Percentiles rank a stretch among this genome's conserved stretches.
These are phyloP conservation scores for Campylomormyrus tamandua DNA, from an alignment of 2,113 vertebrate species.

Conservation along the genomic window DNA sequence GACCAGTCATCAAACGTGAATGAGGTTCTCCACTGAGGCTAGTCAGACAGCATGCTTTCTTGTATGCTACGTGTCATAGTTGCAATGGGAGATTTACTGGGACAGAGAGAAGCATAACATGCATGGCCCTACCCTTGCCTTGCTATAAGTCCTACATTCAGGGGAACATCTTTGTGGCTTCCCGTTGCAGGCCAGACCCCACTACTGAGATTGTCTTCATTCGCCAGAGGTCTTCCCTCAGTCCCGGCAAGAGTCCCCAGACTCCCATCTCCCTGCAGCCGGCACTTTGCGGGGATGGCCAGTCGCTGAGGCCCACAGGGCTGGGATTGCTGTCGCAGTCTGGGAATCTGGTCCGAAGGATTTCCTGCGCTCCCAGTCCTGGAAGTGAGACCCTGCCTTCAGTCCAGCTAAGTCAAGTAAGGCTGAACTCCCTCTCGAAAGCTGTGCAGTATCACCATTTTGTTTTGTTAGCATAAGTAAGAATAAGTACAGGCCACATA, in stretches of 20 bases:
- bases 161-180: not conserved
- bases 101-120: not conserved
- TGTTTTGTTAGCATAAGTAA: not conserved
- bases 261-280: constrained; percentile 48
- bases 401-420: constrained; percentile 51
- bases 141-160: not conserved
- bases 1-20: not conserved
- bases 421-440: not conserved
- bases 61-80: not conserved
- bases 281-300: constrained; percentile 23
- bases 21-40: not conserved
- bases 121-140: not conserved
- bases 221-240: constrained; percentile 54
- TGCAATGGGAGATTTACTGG: not conserved
- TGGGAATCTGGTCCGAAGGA: constrained; percentile 38
- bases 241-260: constrained; percentile 55
- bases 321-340: constrained; percentile 28
- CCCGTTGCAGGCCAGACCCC: constrained; percentile 64
- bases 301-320: constrained; percentile 35
- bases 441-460: not conserved
- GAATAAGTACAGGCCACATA: not conserved
- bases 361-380: constrained; percentile 43
- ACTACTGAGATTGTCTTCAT: constrained; percentile 87
- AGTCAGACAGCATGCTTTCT: not conserved
- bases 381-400: constrained; percentile 48